Evolutionary conservation across 2,113 vertebrate genomes (phyloP), one percentile per base, ranked within the genome.

Genomic region (Galemys pyrenaicus): DNA sequence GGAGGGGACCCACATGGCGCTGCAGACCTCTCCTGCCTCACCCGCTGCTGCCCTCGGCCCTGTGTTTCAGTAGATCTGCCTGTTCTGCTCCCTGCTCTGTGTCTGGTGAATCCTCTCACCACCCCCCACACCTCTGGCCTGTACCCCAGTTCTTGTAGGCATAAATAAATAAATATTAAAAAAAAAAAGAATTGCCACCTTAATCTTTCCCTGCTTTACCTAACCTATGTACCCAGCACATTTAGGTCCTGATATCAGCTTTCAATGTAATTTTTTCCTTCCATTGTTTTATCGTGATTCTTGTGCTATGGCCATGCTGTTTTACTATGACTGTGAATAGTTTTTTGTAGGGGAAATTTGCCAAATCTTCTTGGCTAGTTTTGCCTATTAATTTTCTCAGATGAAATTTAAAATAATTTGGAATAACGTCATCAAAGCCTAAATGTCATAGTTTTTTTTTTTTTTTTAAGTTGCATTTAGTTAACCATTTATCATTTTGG

Each of bases 361-460:
- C 13, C 6, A 58, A 56, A 78, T 65, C 64, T 51, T 78, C 35
- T 54, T 22, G 24, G 70, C 51, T 56, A 68, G 26, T 2, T n/a
- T 74, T 46, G 3, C 12, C 54, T 79, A 39, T 87, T 73, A 6
- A 15, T 87, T 74, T 92, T 89, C 35, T 51, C 26, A 24, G 58
- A 44, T 83, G 20, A 83, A 73, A 67, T 37, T 84, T 87, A 68
- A 82, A 93, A 87, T 30, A 56, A 56, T 49, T 89, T 68, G 81
- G 46, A 94, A 56, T 58, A 87, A 86, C 44, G 37, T n/a, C 13
- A 93, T 20, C 1, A 35, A 83, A 30, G 37, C 16, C 30, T 37
- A n/a, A 44, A 79, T 39, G 44, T 13, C 35, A 37, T 11, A 35
- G 32, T 24, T 67, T 5, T 51, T 62, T 49, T 24, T 67, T 5